Percentiles rank a stretch among this genome's conserved stretches.
Conservation (phyloP, 2,888 invertebrate species). For the Thymelicus acteon region DNA sequence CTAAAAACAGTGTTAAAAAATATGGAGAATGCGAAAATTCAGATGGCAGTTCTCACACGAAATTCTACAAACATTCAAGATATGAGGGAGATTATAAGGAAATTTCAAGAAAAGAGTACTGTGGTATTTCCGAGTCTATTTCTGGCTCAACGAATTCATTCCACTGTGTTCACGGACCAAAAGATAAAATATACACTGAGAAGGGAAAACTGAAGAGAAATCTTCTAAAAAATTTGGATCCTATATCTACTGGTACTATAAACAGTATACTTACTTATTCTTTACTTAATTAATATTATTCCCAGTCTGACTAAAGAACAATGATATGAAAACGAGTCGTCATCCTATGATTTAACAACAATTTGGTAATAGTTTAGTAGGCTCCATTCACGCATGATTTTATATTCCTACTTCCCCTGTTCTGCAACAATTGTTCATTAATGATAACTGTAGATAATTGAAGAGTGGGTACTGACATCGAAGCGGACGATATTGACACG, state of each 20-base stretch:
- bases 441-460: too few relatives aligned
- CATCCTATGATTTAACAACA: too few relatives aligned
- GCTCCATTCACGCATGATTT: too few relatives aligned
- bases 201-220: slow-evolving; percentile 60
- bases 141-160: slow-evolving; percentile 63
- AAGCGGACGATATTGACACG: too few relatives aligned
- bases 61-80: slow-evolving; percentile 54
- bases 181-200: slow-evolving; percentile 60
- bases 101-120: slow-evolving; percentile 58
- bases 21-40: slow-evolving; percentile 49
- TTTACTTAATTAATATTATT: too few relatives aligned
- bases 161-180: slow-evolving; percentile 59
- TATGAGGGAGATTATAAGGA: slow-evolving; percentile 48
- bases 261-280: not conserved
- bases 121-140: slow-evolving; percentile 56
- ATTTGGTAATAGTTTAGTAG: too few relatives aligned
- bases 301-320: too few relatives aligned
- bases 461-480: too few relatives aligned
- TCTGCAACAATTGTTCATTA: too few relatives aligned
- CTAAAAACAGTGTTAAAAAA: slow-evolving; percentile 32
- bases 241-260: slow-evolving; percentile 54
- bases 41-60: slow-evolving; percentile 59
- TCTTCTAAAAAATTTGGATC: slow-evolving; percentile 62
- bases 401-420: too few relatives aligned
- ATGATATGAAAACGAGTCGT: too few relatives aligned